A percentile compares a stretch with the other conserved stretches of the same genome.
Evolutionary conservation across 2,888 invertebrate species (phyloP).

Genomic region (Lobophora halterata): DNA sequence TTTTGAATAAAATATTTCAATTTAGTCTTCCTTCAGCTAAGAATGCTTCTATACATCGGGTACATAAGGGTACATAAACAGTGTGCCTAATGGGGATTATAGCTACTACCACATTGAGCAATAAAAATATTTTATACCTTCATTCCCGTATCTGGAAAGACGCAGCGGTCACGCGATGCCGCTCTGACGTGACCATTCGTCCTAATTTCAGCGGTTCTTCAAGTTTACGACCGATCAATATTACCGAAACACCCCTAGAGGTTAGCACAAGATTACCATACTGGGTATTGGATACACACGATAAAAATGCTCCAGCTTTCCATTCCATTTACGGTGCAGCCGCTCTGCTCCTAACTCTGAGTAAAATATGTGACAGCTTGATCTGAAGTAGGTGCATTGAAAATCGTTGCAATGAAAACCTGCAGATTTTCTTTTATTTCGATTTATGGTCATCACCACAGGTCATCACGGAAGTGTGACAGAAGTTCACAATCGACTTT

Average conservation of each 20-base stretch:
- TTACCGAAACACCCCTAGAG: constrained; percentile 29
- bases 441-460: not conserved
- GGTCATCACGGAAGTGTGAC: constrained; percentile 1
- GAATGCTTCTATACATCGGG: constrained; percentile 4
- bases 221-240: constrained; percentile 43
- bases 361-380: no score
- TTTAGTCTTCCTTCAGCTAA: constrained; percentile 20
- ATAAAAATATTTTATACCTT: constrained; percentile 69
- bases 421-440: no score
- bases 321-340: no score
- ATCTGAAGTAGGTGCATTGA: no score
- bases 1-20: constrained; percentile 37
- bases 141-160: constrained; percentile 41
- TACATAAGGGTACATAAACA: not conserved
- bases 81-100: constrained; percentile 49
- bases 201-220: constrained; percentile 49
- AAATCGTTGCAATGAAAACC: no score
- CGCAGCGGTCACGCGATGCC: constrained; percentile 54
- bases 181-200: constrained; percentile 51
- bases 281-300: no score
- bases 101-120: constrained; percentile 53
- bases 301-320: no score
- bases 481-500: constrained; percentile 24
- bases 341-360: no score
- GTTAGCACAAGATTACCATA: constrained; percentile 23